These are phyloP conservation scores for Molorchus minor DNA, from an alignment of 2,888 invertebrate genomes.

Conservation along the genomic window DNA sequence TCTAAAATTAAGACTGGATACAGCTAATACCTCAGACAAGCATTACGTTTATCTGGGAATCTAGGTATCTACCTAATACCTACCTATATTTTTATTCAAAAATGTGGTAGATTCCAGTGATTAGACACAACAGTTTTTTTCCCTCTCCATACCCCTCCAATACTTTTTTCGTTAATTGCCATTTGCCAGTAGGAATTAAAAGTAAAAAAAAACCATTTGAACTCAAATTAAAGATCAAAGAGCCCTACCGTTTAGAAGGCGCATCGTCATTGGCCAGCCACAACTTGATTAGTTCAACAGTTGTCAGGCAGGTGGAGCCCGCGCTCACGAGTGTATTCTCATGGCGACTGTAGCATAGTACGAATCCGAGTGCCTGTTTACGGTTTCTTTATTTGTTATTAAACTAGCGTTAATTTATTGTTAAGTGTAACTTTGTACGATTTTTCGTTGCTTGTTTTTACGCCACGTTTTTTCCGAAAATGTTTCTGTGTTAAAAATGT, in stretches of 20 bases:
- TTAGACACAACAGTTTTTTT: too few relatives aligned
- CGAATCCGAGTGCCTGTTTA: slow-evolving; percentile 39
- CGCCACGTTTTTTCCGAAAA: slow-evolving; percentile 43
- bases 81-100: too few relatives aligned
- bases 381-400: slow-evolving; percentile 46
- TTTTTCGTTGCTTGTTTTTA: slow-evolving; percentile 31
- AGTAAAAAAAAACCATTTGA: neutral
- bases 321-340: slow-evolving; percentile 46
- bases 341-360: slow-evolving; percentile 48
- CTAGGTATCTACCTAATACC: too few relatives aligned
- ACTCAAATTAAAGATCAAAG: slow-evolving; percentile 20
- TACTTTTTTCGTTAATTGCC: neutral
- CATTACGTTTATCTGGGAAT: too few relatives aligned
- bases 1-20: too few relatives aligned
- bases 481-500: slow-evolving; percentile 55
- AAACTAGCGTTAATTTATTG: slow-evolving; percentile 41
- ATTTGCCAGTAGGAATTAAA: too few relatives aligned
- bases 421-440: slow-evolving; percentile 32
- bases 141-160: neutral
- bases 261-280: slow-evolving; percentile 21
- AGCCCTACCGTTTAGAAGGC: neutral
- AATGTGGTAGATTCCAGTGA: too few relatives aligned
- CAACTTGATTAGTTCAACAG: slow-evolving; percentile 55
- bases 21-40: too few relatives aligned
- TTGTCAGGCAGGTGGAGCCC: slow-evolving; percentile 53